Evolutionary conservation across 2,797 vertebrate species (phyloP), one percentile per base, ranked within the genome.

Genomic region (Novumbra hubbsi): DNA sequence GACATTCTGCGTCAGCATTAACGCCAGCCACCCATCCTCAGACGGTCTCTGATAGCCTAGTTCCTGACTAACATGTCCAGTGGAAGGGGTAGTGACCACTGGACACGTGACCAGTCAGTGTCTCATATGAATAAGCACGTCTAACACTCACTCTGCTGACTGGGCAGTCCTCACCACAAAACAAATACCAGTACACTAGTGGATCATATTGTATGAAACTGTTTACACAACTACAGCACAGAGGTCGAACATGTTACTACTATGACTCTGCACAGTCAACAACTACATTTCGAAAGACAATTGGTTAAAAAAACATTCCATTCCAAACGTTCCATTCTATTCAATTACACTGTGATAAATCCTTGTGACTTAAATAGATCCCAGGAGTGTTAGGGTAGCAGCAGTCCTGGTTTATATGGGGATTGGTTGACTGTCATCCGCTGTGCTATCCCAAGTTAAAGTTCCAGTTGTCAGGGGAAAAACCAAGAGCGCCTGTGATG

Each of bases 41-140:
- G 63, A 70, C 71, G 72, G 80, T 17, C 27, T 57, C 64, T 64
- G 65, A 81, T 75, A 57, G 12, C 41, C 12, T 80, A 84, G 81
- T 78, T 81, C 68, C 41, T 75, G 79, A 82, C 79, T 21, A 21
- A 57, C 74, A 50, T 60, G 65, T 8, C 70, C 27, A 45, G 14
- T 19, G 75, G 34, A 45, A 8, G 19, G 76, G n/a, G 69, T 69
- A 27, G 27, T 38, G 67, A 38, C 34, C 8, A 38, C 4, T 38
- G 34, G 34, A 38, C 34, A 38, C 8, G 34, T 5, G 34, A 74
- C 48, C 24, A 67, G 41, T 55, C 55, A n/a, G 71, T 64, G 66
- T 9, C 52, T 68, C 49, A 6, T 60, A 71, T 45, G 50, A 27
- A n/a, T 34, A 72, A 57, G 32, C 45, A 48, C 69, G 48, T 19